phyloP scores from a whole-genome alignment of 2,797 vertebrate species.

The Tauraco hartlaubi region DNA sequence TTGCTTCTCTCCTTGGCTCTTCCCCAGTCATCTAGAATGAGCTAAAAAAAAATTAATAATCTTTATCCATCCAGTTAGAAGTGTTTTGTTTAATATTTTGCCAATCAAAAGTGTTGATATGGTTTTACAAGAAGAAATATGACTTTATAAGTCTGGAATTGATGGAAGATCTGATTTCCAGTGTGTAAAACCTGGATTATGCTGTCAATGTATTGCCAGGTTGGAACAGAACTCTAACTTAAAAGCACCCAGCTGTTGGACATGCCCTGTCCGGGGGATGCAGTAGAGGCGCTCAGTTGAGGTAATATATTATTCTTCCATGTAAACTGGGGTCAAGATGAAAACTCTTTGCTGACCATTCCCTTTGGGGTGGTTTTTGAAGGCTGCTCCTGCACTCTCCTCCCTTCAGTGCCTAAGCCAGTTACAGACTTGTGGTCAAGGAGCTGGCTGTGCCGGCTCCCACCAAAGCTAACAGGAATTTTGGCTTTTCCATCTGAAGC shows the following conservation, averaged over 20 bases:
- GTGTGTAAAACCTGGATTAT: background rate
- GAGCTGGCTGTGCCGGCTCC: background rate
- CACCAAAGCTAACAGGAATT: accelerated
- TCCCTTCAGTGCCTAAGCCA: accelerated
- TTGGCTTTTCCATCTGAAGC: accelerated
- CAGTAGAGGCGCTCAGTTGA: background rate
- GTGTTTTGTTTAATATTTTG: background rate
- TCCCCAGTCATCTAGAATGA: conserved; percentile 19
- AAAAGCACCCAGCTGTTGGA: background rate
- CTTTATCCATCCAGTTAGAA: conserved; percentile 24
- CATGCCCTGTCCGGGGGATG: background rate
- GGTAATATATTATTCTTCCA: background rate
- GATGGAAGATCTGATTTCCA: conserved; percentile 26
- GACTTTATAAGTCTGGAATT: conserved; percentile 72
- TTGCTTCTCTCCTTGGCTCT: conserved; percentile 42
- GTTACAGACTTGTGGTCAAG: accelerated
- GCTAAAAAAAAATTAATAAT: background rate
- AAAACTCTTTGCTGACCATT: background rate
- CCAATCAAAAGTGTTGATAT: conserved; percentile 34
- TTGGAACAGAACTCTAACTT: background rate
- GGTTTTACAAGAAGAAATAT: conserved; percentile 68
- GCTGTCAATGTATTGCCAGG: background rate
- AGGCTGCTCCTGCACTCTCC: background rate
- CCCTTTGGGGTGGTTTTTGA: background rate
- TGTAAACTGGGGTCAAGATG: background rate